A percentile compares a stretch with the other conserved stretches of the same genome.
Evolutionary conservation across 2,113 vertebrate genomes (phyloP).

Genomic region (Sebastes schlegelii): DNA sequence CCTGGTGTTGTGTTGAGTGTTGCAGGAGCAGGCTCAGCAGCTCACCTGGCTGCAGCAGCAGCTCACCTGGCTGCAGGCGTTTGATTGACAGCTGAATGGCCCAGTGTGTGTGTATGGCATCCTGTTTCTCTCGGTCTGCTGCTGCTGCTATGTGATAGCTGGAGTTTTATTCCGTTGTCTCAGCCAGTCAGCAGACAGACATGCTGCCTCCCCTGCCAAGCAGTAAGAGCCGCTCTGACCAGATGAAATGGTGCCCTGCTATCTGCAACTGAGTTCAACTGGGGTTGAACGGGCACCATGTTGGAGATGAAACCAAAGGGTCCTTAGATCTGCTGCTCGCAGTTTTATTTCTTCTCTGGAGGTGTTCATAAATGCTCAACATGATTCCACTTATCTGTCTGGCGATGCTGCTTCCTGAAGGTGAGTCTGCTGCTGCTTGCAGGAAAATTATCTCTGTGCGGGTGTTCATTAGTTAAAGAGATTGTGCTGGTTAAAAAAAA

Average conservation of each 20-base stretch:
- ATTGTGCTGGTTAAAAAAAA: background rate
- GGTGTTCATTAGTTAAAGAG: background rate
- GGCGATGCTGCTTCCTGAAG: constrained; percentile 75
- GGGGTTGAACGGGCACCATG: constrained; percentile 74
- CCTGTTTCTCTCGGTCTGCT: constrained; percentile 78
- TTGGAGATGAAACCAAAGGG: constrained; percentile 42
- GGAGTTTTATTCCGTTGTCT: constrained; percentile 77
- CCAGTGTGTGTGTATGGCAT: constrained; percentile 74
- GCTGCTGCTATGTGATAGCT: constrained; percentile 82
- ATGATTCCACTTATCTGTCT: constrained; percentile 66
- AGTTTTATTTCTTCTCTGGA: constrained; percentile 5
- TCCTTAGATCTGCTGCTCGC: constrained; percentile 15
- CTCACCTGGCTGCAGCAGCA: constrained; percentile 51
- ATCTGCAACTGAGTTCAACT: constrained; percentile 69
- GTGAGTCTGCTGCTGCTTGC: constrained; percentile 61
- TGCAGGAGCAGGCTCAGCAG: constrained; percentile 20
- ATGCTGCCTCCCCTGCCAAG: constrained; percentile 68
- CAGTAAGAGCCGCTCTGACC: constrained; percentile 40
- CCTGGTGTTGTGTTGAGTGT: background rate
- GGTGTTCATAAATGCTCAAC: constrained; percentile 47
- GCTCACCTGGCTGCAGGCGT: constrained; percentile 52
- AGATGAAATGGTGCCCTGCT: constrained; percentile 51
- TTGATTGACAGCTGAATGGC: constrained; percentile 78
- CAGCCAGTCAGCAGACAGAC: constrained; percentile 49
- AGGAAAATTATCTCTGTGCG: background rate